Percentiles rank a stretch among this genome's conserved stretches.
Conservation (phyloP, 2,888 invertebrate genomes). For the Lobophora halterata region DNA sequence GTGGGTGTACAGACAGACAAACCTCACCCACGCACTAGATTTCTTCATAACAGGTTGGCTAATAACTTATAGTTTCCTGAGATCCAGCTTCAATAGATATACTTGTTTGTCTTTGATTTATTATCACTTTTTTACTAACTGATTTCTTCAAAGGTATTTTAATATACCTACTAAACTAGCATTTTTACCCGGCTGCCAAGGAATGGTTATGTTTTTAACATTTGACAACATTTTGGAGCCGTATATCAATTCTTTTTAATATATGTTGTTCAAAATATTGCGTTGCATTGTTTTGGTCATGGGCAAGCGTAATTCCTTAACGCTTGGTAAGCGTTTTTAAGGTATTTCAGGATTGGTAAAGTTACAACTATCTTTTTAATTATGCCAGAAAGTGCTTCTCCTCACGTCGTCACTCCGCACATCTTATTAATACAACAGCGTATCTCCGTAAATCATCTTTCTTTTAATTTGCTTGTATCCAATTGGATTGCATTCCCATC, state of each 20-base stretch:
- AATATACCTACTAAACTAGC: too few species aligned
- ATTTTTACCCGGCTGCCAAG: too few species aligned
- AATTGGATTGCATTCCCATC: slow-evolving; percentile 30
- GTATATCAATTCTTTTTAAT: too few species aligned
- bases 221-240: too few species aligned
- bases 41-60: slow-evolving; percentile 54
- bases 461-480: slow-evolving; percentile 29
- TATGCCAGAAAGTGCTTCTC: too few species aligned
- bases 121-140: neutral
- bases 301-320: too few species aligned
- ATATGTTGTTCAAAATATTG: too few species aligned
- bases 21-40: slow-evolving; percentile 55
- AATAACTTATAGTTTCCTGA: slow-evolving; percentile 25
- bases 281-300: too few species aligned
- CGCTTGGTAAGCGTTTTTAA: too few species aligned
- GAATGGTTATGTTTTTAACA: too few species aligned
- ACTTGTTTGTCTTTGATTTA: slow-evolving; percentile 8
- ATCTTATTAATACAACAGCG: slow-evolving; percentile 19
- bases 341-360: too few species aligned
- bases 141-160: neutral
- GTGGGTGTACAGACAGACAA: slow-evolving; percentile 44
- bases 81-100: slow-evolving; percentile 17
- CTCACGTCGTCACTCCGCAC: neutral
- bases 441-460: slow-evolving; percentile 24
- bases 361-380: too few species aligned